Conservation (phyloP, 2,888 invertebrate species). For the Lithophane semibrunnea region DNA sequence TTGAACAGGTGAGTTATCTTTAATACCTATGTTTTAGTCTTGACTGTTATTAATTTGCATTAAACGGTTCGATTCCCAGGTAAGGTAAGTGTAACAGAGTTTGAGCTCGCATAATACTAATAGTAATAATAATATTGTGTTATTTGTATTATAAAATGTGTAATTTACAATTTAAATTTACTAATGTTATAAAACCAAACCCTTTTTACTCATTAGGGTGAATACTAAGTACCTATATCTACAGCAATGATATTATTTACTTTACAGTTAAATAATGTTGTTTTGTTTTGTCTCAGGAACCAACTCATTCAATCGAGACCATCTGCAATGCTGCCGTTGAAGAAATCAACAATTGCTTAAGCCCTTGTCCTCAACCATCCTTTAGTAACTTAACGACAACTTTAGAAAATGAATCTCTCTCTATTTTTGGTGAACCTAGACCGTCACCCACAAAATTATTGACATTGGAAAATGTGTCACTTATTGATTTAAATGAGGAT, state of each 20-base stretch:
- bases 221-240: too few relatives aligned
- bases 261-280: slow-evolving; percentile 1
- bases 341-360: slow-evolving; percentile 30
- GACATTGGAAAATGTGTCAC: slow-evolving; percentile 22
- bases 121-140: slow-evolving; percentile 3
- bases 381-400: slow-evolving; percentile 18
- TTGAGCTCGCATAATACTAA: slow-evolving; percentile 9
- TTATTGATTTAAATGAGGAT: slow-evolving; percentile 24
- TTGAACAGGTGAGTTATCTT: slow-evolving; percentile 17
- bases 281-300: slow-evolving; percentile 10
- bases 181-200: slow-evolving; percentile 18
- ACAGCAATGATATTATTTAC: slow-evolving; percentile 20
- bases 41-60: slow-evolving; percentile 5
- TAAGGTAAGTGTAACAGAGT: neutral
- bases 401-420: slow-evolving; percentile 23
- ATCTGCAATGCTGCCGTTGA: slow-evolving; percentile 23
- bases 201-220: too few relatives aligned
- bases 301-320: slow-evolving; percentile 16
- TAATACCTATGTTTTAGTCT: neutral
- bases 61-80: slow-evolving; percentile 11
- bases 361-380: slow-evolving; percentile 27
- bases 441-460: slow-evolving; percentile 20
- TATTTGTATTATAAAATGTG: slow-evolving; percentile 1
- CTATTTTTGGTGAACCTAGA: slow-evolving; percentile 22
- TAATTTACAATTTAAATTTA: slow-evolving; percentile 2